Base-by-base conservation (phyloP, 2,888 invertebrate species). In the Hirtodrosophila histrioides region DNA sequence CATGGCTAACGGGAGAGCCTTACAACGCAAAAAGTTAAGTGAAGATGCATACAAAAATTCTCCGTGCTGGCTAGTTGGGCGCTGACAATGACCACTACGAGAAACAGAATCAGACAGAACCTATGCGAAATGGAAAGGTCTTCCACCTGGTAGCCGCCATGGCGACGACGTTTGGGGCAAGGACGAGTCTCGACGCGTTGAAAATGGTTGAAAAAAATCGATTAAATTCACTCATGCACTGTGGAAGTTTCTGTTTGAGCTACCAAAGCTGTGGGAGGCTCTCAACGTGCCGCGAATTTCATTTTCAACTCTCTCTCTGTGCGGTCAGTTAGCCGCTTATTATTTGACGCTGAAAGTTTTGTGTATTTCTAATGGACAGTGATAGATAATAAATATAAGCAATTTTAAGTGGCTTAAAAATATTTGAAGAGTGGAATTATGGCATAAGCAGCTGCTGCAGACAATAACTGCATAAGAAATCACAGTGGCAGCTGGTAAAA, bases 221-320 rank as follows among this genome's bases (percentile, higher is more conserved):
- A 78, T 78, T 70, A 65, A 65, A 55, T 82, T 75, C 58, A 70
- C 50, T 66, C 46, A 43, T 48, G 57, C 64, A 74, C 54, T 53
- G 62, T 45, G 36, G 37, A 29, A 44, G 53, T 70, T 27, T 36
- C 27, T 41, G 43, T 29, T 31, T 2, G 10, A 33, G 11, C 49
- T 7, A 24, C 7, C 11, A 5, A 36, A 31, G 11, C 24, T 31
- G 40, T 12, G 40, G 48, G 39, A 17, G 33, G 29, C 27, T 27
- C 27, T 27, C 27, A 27, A 27, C 27, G 4, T 7, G 17, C 27
- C 12, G 27, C 43, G 8, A 61, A 43, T 45, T 58, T 49, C 11
- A 1, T 17, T 48, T 41, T 12, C 24, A 39, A 46, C 51, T 29
- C 45, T 45, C 27, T 39, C 23, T 23, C 9, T n/a, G 5, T 12